phyloP scores from a whole-genome alignment of 2,888 invertebrate species.

The Ormyrus thymus region DNA sequence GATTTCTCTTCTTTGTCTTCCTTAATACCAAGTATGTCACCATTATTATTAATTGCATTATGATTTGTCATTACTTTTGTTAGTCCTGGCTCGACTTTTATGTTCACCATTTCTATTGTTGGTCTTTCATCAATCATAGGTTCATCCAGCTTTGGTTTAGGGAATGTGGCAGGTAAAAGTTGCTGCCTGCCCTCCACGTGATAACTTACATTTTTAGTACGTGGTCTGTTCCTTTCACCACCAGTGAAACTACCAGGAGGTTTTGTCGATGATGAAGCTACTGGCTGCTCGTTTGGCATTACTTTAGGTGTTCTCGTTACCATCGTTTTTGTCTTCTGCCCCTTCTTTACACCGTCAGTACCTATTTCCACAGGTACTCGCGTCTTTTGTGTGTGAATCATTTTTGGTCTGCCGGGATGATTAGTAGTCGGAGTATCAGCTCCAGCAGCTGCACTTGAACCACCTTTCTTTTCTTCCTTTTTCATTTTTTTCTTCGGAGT shows the following conservation, averaged over 20 bases:
- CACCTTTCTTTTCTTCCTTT: constrained; percentile 67
- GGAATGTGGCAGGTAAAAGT: constrained; percentile 77
- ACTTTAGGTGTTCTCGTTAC: constrained; percentile 77
- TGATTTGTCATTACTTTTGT: constrained; percentile 62
- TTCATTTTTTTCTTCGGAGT: constrained; percentile 71
- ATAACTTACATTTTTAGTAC: constrained; percentile 82
- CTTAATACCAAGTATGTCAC: constrained; percentile 60
- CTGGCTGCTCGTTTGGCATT: constrained; percentile 64
- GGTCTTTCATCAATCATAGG: not conserved
- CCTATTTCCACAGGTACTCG: constrained; percentile 76
- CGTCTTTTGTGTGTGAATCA: constrained; percentile 86
- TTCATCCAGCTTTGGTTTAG: constrained; percentile 61
- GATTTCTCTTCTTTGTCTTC: constrained; percentile 57
- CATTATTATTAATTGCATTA: constrained; percentile 66
- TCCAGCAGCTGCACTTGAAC: constrained; percentile 57
- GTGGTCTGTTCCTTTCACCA: constrained; percentile 77
- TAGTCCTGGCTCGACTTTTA: constrained; percentile 59
- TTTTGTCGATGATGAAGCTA: constrained; percentile 68
- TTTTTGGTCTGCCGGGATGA: constrained; percentile 80
- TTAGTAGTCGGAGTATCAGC: constrained; percentile 65
- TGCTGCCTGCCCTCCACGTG: constrained; percentile 78
- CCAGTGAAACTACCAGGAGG: constrained; percentile 62
- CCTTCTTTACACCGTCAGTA: constrained; percentile 76
- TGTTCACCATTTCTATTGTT: constrained; percentile 50
- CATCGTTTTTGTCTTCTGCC: constrained; percentile 79